These are phyloP conservation scores for Heterohyrax brucei DNA, from an alignment of 2,797 vertebrate species.

Conservation along the genomic window DNA sequence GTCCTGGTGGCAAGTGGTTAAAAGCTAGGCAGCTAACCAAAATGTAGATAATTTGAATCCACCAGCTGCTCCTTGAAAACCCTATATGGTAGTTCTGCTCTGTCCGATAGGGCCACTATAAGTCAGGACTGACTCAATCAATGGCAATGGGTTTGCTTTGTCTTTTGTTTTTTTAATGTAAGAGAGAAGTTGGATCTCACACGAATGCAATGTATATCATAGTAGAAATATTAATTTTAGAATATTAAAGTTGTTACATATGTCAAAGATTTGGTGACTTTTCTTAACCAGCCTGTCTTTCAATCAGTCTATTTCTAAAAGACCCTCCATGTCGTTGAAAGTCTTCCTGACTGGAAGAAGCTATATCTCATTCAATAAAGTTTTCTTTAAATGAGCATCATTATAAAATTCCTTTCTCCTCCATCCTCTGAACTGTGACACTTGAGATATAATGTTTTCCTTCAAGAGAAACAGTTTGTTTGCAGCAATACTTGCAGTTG, in stretches of 20 bases:
- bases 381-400: conserved; percentile 39
- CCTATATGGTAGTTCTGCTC: no score
- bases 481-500: conserved; percentile 38
- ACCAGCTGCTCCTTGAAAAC: no score
- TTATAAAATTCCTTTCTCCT: conserved; percentile 44
- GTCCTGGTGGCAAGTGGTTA: background rate
- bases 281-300: background rate
- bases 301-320: conserved; percentile 37
- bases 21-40: no score
- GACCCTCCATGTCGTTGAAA: conserved; percentile 31
- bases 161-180: background rate
- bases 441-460: conserved; percentile 1
- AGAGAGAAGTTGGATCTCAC: conserved; percentile 34
- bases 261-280: conserved; percentile 20
- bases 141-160: no score
- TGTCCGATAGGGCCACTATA: no score
- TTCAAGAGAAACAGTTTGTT: conserved; percentile 22
- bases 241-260: conserved; percentile 24
- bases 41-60: no score
- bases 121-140: no score
- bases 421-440: background rate
- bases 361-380: background rate
- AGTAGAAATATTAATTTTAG: conserved; percentile 60
- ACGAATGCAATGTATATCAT: conserved; percentile 18
- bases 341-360: conserved; percentile 12